Evolutionary conservation across 2,797 vertebrate species (phyloP), one percentile per base, ranked within the genome.

Genomic region (Anniella stebbinsi): DNA sequence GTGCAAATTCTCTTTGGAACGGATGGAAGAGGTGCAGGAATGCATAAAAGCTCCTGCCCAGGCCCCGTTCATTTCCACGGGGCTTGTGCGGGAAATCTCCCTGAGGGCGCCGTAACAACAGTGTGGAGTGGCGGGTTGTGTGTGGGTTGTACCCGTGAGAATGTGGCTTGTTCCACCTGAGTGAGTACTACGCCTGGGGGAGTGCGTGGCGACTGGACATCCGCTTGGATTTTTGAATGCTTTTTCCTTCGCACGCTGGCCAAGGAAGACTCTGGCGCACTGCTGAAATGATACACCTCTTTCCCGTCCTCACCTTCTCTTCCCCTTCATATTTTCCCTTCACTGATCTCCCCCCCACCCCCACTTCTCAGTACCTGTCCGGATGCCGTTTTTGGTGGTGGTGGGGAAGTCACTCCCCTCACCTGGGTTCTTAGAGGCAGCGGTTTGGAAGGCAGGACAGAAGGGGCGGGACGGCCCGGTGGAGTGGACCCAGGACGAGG

Each of bases 181-280:
- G n/a, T n/a, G 9, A 10, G 21, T 15, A 2, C 25, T 7, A 9
- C 30, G 12, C 36, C 2, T 51, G 51, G 21, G n/a, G 18, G 41
- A 36, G 36, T 15, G 15, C 0, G 13, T 21, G 48, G 17, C 3
- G 23, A 4, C 6, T 70, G 63, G 9, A 1, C 72, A 57, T 60
- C 3, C 7, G 3, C 25, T 11, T 10, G 83, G 38, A n/a, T 45
- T 48, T 69, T 15, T 80, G 80, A 57, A 21, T 23, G 41, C 6
- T n/a, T 18, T 54, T 9, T 38, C 18, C 18, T 48, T 36, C 30
- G 0, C 5, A 0, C 0, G 0, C 3, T 0, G 0, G 30, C 67
- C 7, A 25, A 9, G 70, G 12, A 30, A 51, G 15, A 75, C 28
- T 7, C 67, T n/a, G 48, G 30, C 0, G 1, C 86, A 13, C 48